A percentile compares a stretch with the other conserved stretches of the same genome.
These are phyloP conservation scores for Telenomus remus DNA, from an alignment of 1,140 invertebrate genomes.

Conservation along the genomic window DNA sequence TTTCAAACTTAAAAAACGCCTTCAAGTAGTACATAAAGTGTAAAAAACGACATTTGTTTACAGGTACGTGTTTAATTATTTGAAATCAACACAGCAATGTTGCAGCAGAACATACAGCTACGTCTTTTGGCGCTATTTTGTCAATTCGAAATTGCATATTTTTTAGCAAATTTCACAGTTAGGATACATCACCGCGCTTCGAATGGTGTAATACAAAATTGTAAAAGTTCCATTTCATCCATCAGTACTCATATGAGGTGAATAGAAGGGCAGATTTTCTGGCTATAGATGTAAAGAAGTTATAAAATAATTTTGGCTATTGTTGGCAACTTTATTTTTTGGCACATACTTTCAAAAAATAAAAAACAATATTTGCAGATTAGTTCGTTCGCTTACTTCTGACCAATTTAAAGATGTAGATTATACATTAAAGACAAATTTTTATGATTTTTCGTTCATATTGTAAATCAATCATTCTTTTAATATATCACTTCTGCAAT, in stretches of 20 bases:
- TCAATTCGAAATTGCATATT: slow-evolving; percentile 19
- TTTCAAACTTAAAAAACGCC: too few relatives aligned
- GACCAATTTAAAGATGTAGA: too few relatives aligned
- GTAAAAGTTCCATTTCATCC: slow-evolving; percentile 32
- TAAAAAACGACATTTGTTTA: slow-evolving; percentile 30
- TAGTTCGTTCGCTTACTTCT: too few relatives aligned
- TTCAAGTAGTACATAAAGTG: slow-evolving; percentile 8
- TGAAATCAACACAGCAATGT: slow-evolving; percentile 19
- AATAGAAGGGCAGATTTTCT: neutral
- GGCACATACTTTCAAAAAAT: too few relatives aligned
- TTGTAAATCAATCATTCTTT: too few relatives aligned
- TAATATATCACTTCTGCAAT: too few relatives aligned
- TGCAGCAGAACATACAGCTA: neutral
- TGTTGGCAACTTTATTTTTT: too few relatives aligned
- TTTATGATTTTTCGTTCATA: too few relatives aligned
- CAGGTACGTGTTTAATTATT: slow-evolving; percentile 22
- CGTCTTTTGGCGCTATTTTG: neutral
- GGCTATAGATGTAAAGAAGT: neutral
- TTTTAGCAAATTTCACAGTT: slow-evolving; percentile 35
- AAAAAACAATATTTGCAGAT: too few relatives aligned
- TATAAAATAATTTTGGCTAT: too few relatives aligned
- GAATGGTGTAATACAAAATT: slow-evolving; percentile 47
- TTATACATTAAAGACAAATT: too few relatives aligned
- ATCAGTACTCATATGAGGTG: slow-evolving; percentile 10
- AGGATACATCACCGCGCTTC: slow-evolving; percentile 60